Evolutionary conservation across 2,113 vertebrate genomes (phyloP).

Genomic region (Saccopteryx leptura): DNA sequence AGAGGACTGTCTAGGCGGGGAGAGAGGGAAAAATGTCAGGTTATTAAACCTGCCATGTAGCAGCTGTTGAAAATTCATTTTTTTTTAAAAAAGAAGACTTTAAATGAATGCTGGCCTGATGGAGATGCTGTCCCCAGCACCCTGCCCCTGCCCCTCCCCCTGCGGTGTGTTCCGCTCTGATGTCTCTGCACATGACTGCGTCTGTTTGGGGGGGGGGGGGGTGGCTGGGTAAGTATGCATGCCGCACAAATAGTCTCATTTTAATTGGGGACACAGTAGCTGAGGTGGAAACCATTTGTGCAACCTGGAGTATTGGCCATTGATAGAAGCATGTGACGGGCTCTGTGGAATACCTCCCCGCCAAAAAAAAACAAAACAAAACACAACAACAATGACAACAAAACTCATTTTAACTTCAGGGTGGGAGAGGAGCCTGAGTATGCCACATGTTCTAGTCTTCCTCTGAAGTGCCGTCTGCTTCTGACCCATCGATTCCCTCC

Average conservation of each 20-base stretch:
- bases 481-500: not conserved
- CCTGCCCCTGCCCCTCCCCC: not conserved
- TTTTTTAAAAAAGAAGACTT: constrained; percentile 11
- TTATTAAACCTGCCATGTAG: constrained; percentile 74
- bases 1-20: constrained; percentile 61
- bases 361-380: too few species aligned
- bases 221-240: constrained; percentile 71
- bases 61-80: constrained; percentile 51
- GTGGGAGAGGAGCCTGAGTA: too few species aligned
- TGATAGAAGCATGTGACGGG: constrained; percentile 48
- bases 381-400: too few species aligned
- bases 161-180: accelerated
- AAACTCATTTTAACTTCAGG: not conserved
- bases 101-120: constrained; percentile 67
- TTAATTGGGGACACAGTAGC: constrained; percentile 70
- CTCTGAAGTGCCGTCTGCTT: accelerated
- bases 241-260: constrained; percentile 70
- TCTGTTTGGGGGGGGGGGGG: constrained; percentile 47
- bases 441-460: accelerated
- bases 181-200: not conserved
- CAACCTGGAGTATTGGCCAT: constrained; percentile 70
- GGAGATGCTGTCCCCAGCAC: not conserved
- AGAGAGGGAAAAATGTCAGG: constrained; percentile 62
- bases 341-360: not conserved
- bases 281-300: constrained; percentile 57